Conservation (phyloP, 2,113 vertebrate genomes). For the Holacanthus passer region DNA sequence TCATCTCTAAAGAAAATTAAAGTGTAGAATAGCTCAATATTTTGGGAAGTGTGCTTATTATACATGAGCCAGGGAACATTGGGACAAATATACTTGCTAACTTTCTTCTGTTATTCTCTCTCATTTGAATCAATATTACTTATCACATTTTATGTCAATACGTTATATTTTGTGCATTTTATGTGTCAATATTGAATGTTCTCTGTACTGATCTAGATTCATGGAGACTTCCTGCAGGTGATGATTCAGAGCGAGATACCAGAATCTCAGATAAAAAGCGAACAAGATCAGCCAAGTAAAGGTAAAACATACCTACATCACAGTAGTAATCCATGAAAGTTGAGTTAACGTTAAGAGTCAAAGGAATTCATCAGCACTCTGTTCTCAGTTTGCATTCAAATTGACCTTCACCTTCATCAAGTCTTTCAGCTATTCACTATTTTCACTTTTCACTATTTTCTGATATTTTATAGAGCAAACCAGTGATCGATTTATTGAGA, state of each 20-base stretch:
- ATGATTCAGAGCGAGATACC: slow-evolving; percentile 87
- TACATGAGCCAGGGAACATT: too few relatives aligned
- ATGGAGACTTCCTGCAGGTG: slow-evolving; percentile 88
- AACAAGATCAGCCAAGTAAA: slow-evolving; percentile 71
- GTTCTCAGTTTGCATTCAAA: background rate
- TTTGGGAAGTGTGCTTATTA: background rate
- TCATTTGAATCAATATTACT: background rate
- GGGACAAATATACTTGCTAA: background rate
- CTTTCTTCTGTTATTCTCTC: background rate
- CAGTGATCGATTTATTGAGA: too few relatives aligned
- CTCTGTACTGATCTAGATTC: slow-evolving; percentile 74
- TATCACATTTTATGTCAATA: background rate
- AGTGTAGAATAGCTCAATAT: background rate
- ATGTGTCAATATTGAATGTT: background rate
- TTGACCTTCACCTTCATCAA: background rate
- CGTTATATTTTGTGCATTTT: background rate
- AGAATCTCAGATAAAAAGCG: background rate
- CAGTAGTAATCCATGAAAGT: background rate
- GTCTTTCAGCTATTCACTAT: too few relatives aligned
- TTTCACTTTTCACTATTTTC: too few relatives aligned
- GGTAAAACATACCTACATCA: slow-evolving; percentile 33
- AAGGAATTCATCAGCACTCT: background rate
- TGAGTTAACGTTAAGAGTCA: background rate
- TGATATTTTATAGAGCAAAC: too few relatives aligned
- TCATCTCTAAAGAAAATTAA: background rate